A percentile compares a stretch with the other conserved stretches of the same genome.
Conservation (phyloP, 2,113 vertebrate species). For the Paratilapia polleni region DNA sequence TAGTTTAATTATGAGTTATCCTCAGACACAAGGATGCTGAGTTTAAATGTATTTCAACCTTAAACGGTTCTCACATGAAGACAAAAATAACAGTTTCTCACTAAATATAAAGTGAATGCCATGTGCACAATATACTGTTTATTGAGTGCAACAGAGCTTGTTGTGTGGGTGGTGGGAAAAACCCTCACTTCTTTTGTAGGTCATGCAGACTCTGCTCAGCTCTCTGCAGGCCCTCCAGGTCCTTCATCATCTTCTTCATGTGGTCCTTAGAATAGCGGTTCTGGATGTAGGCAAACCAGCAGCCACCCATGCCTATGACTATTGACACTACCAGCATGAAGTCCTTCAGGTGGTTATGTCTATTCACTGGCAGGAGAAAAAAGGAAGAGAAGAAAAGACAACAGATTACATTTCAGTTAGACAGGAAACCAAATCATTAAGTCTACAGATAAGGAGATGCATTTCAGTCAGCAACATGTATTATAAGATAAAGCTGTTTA, state of each 20-base stretch:
- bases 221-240: slow-evolving; percentile 95
- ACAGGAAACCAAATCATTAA: background rate
- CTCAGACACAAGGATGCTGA: background rate
- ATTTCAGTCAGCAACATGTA: background rate
- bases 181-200: slow-evolving; percentile 92
- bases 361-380: slow-evolving; percentile 83
- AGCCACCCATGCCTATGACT: slow-evolving; percentile 97
- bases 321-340: slow-evolving; percentile 99
- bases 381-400: background rate
- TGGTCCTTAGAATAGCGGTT: slow-evolving; percentile 98
- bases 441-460: background rate
- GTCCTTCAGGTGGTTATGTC: slow-evolving; percentile 97
- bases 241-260: slow-evolving; percentile 99
- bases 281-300: slow-evolving; percentile 99
- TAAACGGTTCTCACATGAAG: background rate
- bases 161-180: slow-evolving; percentile 29
- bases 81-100: background rate
- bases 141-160: background rate
- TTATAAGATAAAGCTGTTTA: background rate
- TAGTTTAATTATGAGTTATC: background rate
- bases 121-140: background rate
- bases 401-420: background rate
- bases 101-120: background rate
- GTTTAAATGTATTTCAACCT: background rate
- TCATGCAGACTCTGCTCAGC: slow-evolving; percentile 97